Conservation (phyloP, 1,140 invertebrate species). For the Drosophila bipectinata region DNA sequence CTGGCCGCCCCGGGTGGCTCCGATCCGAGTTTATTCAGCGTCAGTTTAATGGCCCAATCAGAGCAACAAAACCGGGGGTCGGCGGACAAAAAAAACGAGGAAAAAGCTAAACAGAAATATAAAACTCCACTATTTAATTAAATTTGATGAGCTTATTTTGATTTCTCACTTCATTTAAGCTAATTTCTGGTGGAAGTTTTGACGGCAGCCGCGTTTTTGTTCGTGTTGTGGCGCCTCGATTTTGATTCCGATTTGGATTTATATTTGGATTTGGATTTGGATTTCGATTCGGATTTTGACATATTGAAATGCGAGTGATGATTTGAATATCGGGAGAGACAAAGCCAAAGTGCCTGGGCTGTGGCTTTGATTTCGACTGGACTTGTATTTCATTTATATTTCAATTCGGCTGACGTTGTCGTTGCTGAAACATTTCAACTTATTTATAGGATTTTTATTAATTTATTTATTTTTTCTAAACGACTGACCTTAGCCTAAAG, state of each 20-base stretch:
- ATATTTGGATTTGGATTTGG: constrained; percentile 31
- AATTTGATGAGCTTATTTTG: constrained; percentile 78
- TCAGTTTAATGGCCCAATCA: constrained; percentile 66
- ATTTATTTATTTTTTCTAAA: constrained; percentile 57
- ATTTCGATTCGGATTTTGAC: constrained; percentile 30
- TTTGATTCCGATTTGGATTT: constrained; percentile 6
- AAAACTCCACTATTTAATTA: constrained; percentile 72
- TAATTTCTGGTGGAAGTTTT: constrained; percentile 66
- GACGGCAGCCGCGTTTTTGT: constrained; percentile 24
- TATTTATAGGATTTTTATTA: constrained; percentile 76
- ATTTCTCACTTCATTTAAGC: constrained; percentile 81
- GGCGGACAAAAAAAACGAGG: neutral
- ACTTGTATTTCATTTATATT: neutral
- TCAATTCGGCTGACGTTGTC: constrained; percentile 12
- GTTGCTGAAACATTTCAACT: constrained; percentile 50
- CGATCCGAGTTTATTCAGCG: constrained; percentile 55
- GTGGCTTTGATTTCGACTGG: constrained; percentile 10
- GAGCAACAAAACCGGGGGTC: constrained; percentile 15
- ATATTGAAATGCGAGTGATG: constrained; percentile 34
- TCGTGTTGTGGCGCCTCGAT: constrained; percentile 3
- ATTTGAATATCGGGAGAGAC: constrained; percentile 35
- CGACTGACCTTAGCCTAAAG: constrained; percentile 48
- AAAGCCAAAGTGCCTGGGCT: constrained; percentile 10
- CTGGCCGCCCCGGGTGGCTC: neutral
- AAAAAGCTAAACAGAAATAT: constrained; percentile 17